These are phyloP conservation scores for Xanthostigma xanthostigma DNA, from an alignment of 2,888 invertebrate genomes.

Conservation along the genomic window DNA sequence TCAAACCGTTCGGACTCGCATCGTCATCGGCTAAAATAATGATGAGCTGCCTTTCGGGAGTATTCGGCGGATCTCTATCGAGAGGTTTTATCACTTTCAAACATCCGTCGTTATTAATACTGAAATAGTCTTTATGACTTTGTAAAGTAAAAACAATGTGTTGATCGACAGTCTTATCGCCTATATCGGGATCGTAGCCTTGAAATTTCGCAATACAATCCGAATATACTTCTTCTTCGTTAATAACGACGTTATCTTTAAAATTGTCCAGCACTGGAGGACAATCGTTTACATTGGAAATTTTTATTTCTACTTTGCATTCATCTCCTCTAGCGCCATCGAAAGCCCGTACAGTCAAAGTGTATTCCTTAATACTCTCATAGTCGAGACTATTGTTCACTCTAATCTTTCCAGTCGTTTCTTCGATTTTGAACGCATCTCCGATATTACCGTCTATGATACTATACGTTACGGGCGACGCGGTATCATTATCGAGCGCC, in stretches of 20 bases:
- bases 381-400: conserved; percentile 68
- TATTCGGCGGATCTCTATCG: conserved; percentile 77
- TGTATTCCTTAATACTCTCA: conserved; percentile 72
- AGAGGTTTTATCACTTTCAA: conserved; percentile 57
- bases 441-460: conserved; percentile 76
- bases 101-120: conserved; percentile 62
- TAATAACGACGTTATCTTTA: conserved; percentile 55
- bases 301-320: conserved; percentile 69
- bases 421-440: conserved; percentile 74
- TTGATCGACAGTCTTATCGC: conserved; percentile 57
- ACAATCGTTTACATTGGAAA: conserved; percentile 87
- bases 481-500: conserved; percentile 79
- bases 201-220: conserved; percentile 56
- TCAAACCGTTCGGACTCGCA: conserved; percentile 45
- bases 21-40: conserved; percentile 65
- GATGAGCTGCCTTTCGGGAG: conserved; percentile 59
- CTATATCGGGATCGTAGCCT: conserved; percentile 78
- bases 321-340: conserved; percentile 74
- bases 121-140: conserved; percentile 53
- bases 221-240: conserved; percentile 54
- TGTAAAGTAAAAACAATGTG: conserved; percentile 65
- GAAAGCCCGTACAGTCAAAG: conserved; percentile 65
- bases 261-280: conserved; percentile 65
- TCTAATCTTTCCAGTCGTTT: conserved; percentile 70
- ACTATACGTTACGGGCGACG: conserved; percentile 72